Evolutionary conservation across 2,888 invertebrate genomes (phyloP), one percentile per base, ranked within the genome.

Genomic region (Aleiodes leptofemur): DNA sequence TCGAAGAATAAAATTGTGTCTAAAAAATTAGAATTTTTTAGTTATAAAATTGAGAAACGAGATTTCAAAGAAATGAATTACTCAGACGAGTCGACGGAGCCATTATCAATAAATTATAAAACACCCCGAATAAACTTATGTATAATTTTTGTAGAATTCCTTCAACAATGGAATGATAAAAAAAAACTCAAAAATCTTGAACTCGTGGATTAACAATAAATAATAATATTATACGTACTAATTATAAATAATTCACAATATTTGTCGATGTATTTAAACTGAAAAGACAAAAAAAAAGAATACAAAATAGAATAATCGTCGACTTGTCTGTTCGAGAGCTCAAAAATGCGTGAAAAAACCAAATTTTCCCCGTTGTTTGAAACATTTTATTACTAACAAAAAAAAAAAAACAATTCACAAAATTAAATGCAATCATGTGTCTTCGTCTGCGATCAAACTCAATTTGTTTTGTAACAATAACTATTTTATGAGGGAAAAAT

Each of bases 151-250:
- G n/a, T n/a, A n/a, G n/a, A n/a, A n/a, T n/a, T n/a, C n/a, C n/a
- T n/a, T n/a, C 23, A 61, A 50, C 9, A 72, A 43, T 34, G 13
- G 55, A 55, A 64, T 50, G 14, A 48, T 34, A 55, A 16, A 23
- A 2, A 23, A 23, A 23, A 23, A 23, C 23, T 23, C 23, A 57
- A 48, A 50, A 16, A 70, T 50, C 59, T 57, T 14, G 29, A 48
- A 59, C 51, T 57, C n/a, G 69, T 51, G 68, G 31, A 66, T 61
- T 73, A 73, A 73, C 74, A 73, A 73, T 73, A 68, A 74, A 72
- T 73, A 77, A 68, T 23, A 23, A 23, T 23, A 73, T 59, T 71
- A 72, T 72, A 55, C 70, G 70, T 14, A 23, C 16, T 16, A 61
- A 61, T 38, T 61, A 43, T 61, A 61, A 61, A 38, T 38, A n/a